Evolutionary conservation across 2,888 invertebrate genomes (phyloP).

Genomic region (Hedya salicella): DNA sequence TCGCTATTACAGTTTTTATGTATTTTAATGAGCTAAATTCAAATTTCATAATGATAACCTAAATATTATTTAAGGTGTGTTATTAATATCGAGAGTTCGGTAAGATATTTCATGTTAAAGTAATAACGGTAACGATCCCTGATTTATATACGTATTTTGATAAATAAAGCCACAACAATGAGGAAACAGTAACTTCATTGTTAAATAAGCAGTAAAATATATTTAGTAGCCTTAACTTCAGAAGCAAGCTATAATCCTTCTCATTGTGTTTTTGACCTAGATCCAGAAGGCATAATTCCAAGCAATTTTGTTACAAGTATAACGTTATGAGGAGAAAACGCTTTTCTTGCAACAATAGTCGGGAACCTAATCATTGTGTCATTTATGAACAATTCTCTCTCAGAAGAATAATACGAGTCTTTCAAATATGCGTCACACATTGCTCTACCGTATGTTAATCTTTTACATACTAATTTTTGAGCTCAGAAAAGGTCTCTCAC

Average conservation of each 20-base stretch:
- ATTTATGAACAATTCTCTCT: slow-evolving; percentile 54
- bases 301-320: slow-evolving; percentile 49
- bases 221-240: slow-evolving; percentile 36
- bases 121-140: too few relatives aligned
- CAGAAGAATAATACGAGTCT: slow-evolving; percentile 44
- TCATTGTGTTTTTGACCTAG: slow-evolving; percentile 29
- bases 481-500: too few relatives aligned
- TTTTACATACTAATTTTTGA: too few relatives aligned
- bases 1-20: too few relatives aligned
- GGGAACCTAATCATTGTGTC: slow-evolving; percentile 57
- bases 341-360: slow-evolving; percentile 51
- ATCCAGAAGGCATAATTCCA: slow-evolving; percentile 33
- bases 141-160: too few relatives aligned
- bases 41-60: too few relatives aligned
- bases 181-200: too few relatives aligned
- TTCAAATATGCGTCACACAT: slow-evolving; percentile 34
- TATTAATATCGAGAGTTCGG: too few relatives aligned
- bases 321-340: slow-evolving; percentile 51
- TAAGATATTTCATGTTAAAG: too few relatives aligned
- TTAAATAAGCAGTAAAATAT: slow-evolving; percentile 2
- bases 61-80: too few relatives aligned
- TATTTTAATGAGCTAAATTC: too few relatives aligned
- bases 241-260: slow-evolving; percentile 26
- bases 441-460: background rate
- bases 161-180: too few relatives aligned